Evolutionary conservation across 1,140 invertebrate species (phyloP).

Genomic region (Muscidifurax raptorellus): DNA sequence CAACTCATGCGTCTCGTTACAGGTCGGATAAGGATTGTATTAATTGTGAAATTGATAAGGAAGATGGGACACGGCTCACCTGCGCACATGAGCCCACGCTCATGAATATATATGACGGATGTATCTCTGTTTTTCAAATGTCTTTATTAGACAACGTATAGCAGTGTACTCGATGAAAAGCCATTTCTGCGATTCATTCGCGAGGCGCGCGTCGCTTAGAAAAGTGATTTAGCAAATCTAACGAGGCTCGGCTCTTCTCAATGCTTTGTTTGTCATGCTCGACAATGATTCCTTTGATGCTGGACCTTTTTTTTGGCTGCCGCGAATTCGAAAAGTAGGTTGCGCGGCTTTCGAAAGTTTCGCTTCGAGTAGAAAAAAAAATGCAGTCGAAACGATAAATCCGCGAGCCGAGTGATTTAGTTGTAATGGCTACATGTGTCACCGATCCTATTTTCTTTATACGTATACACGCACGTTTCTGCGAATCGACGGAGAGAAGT

Average conservation of each 20-base stretch:
- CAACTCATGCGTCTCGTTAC: slow-evolving; percentile 24
- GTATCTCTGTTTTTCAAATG: slow-evolving; percentile 22
- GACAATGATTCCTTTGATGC: neutral
- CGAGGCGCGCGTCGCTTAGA: neutral
- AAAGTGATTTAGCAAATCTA: slow-evolving; percentile 19
- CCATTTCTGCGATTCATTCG: slow-evolving; percentile 25
- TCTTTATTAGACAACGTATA: slow-evolving; percentile 13
- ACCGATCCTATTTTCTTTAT: neutral
- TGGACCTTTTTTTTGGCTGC: neutral
- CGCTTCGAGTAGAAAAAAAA: neutral
- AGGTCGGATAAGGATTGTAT: slow-evolving; percentile 48
- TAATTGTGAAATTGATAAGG: slow-evolving; percentile 49
- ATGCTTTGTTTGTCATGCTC: neutral
- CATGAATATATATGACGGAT: neutral
- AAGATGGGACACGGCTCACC: neutral
- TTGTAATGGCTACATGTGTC: neutral
- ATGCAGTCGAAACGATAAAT: neutral
- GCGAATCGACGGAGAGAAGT: slow-evolving; percentile 1
- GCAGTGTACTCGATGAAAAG: slow-evolving; percentile 7
- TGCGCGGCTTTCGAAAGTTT: neutral
- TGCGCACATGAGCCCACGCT: neutral
- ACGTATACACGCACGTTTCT: neutral
- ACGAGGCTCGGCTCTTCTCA: neutral
- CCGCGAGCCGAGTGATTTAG: neutral
- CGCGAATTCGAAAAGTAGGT: neutral